Evolutionary conservation across 2,888 invertebrate genomes (phyloP), one percentile per base, ranked within the genome.

Genomic region (Dione juno): DNA sequence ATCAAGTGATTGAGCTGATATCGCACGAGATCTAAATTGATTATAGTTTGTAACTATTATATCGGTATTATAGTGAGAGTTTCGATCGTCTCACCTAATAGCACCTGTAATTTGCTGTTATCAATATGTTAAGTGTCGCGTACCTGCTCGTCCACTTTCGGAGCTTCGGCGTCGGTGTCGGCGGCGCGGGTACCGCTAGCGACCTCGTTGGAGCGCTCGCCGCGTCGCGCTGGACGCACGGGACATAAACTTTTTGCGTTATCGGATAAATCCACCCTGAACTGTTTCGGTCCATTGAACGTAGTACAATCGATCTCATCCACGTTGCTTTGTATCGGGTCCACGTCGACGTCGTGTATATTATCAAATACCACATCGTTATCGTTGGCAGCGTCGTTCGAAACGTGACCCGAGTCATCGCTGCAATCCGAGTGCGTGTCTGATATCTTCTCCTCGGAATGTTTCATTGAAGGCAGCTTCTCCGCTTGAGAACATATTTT

Each of bases 351-450:
- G 68, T 88, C 88, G 76, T 84, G 84, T 66, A 86, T 84, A 77
- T 83, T 86, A 78, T 92, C 90, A 76, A 89, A 91, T 21, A 84
- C 80, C 10, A 81, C 82, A 73, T 95, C 95, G 80, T 95, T 94
- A 84, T 96, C 96, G 82, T 96, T 96, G 65, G 96, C 96, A 71
- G 96, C 96, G 83, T 96, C 96, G 81, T 96, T 97, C 64, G 96
- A 96, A 77, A 96, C 96, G 87, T 97, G 96, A 72, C 97, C 97
- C 69, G 96, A 96, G 89, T 97, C 97, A 80, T 97, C 96, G 70
- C 96, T 96, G 79, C 96, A 96, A 79, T 96, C 96, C 8, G 95
- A 95, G 76, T 94, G 94, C 77, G 94, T 94, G 85, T 94, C 94
- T 72, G 94, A 94, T 84, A 91, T 89, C 83, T 94, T 93, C 78